phyloP scores from a whole-genome alignment of 1,140 invertebrate species.

The Antheraea mylitta region DNA sequence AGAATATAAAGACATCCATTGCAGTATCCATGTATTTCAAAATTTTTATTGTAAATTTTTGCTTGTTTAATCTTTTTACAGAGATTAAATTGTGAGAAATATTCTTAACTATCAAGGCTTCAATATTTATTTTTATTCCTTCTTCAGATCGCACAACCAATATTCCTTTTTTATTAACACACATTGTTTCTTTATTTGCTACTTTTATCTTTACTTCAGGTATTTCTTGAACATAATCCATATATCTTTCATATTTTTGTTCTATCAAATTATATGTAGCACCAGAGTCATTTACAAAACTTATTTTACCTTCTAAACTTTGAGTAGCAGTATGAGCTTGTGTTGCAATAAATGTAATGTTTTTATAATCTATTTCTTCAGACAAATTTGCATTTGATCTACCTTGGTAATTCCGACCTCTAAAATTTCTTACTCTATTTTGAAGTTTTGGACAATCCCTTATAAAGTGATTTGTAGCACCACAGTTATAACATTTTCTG shows the following conservation, averaged over 20 bases:
- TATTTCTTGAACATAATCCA: not conserved
- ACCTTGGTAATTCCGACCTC: too few relatives aligned
- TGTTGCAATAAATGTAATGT: not conserved
- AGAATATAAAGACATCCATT: too few relatives aligned
- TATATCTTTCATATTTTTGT: not conserved
- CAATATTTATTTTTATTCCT: conserved; percentile 1
- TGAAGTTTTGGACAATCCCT: too few relatives aligned
- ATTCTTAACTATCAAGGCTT: not conserved
- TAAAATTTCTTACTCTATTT: too few relatives aligned
- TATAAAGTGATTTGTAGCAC: too few relatives aligned
- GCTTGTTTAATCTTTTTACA: not conserved
- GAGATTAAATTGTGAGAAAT: conserved; percentile 4
- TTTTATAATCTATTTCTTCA: not conserved
- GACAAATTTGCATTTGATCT: too few relatives aligned
- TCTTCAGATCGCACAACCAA: not conserved
- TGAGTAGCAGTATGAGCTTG: not conserved
- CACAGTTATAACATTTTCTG: too few relatives aligned
- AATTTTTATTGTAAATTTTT: not conserved
- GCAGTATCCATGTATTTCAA: too few relatives aligned
- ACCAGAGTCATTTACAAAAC: conserved; percentile 8
- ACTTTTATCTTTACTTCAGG: not conserved
- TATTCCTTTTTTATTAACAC: not conserved
- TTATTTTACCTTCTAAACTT: not conserved
- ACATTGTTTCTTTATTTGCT: not conserved
- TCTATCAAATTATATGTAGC: conserved; percentile 5